Conservation (phyloP, 2,888 invertebrate species). For the Automeris io region DNA sequence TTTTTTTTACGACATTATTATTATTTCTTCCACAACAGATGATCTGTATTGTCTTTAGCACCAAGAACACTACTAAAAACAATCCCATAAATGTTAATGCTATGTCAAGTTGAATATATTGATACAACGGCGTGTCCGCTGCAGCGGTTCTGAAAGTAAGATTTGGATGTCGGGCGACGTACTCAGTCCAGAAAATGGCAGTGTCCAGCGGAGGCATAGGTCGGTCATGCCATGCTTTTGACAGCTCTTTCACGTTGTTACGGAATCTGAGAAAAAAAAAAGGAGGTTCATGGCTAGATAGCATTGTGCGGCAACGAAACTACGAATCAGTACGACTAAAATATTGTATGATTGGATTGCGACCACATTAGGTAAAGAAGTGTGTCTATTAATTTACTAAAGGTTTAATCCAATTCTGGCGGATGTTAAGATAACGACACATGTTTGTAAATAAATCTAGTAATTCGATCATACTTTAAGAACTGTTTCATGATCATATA, state of each 20-base stretch:
- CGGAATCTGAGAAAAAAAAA: slow-evolving; percentile 57
- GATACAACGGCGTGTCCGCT: slow-evolving; percentile 73
- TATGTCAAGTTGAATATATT: slow-evolving; percentile 63
- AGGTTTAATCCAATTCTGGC: no score
- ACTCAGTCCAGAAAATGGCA: slow-evolving; percentile 81
- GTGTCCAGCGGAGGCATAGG: slow-evolving; percentile 77
- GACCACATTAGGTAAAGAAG: no score
- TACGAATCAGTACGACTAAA: no score
- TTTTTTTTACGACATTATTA: slow-evolving; percentile 15
- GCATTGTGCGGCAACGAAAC: no score
- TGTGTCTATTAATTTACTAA: no score
- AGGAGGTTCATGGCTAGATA: no score
- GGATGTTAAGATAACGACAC: no score
- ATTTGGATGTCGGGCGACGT: slow-evolving; percentile 73
- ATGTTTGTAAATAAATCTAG: no score
- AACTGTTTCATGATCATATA: no score
- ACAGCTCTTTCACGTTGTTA: slow-evolving; percentile 59
- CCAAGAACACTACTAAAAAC: slow-evolving; percentile 17
- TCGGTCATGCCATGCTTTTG: slow-evolving; percentile 76
- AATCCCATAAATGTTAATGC: slow-evolving; percentile 20
- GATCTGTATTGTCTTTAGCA: slow-evolving; percentile 15
- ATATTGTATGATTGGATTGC: no score
- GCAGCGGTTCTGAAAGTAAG: slow-evolving; percentile 65
- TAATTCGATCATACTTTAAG: no score
- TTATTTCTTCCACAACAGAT: slow-evolving; percentile 18